phyloP scores from a whole-genome alignment of 2,113 vertebrate species.

The Hepsetus odoe region DNA sequence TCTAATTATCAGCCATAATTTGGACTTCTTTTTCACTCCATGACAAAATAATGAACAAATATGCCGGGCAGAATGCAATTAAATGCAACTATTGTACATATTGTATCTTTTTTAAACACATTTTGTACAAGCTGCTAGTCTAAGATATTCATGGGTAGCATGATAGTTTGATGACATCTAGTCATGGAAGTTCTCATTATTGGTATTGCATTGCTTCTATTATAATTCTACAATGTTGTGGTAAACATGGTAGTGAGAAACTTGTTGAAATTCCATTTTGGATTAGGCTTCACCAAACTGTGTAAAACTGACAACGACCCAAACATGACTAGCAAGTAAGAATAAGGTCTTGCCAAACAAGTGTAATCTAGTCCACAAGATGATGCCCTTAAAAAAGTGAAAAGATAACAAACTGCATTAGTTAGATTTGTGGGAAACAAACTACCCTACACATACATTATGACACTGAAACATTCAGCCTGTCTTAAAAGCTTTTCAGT shows the following conservation, averaged over 20 bases:
- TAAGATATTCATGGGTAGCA: neutral
- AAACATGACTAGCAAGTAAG: neutral
- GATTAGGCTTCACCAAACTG: neutral
- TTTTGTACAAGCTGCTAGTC: slow-evolving; percentile 10
- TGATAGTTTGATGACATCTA: neutral
- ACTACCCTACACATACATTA: slow-evolving; percentile 44
- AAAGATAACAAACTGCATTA: slow-evolving; percentile 10
- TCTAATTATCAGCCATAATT: slow-evolving; percentile 45
- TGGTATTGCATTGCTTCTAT: neutral
- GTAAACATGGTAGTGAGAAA: neutral
- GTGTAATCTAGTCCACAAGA: slow-evolving; percentile 13
- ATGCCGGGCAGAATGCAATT: slow-evolving; percentile 62
- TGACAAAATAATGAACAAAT: slow-evolving; percentile 55
- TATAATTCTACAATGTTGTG: no score
- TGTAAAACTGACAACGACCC: neutral
- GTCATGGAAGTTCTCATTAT: slow-evolving; percentile 6
- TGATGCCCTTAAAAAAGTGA: neutral
- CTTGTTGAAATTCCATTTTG: neutral
- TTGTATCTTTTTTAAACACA: slow-evolving; percentile 12
- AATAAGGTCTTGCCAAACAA: neutral
- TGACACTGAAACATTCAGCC: slow-evolving; percentile 71
- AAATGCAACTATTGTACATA: slow-evolving; percentile 24
- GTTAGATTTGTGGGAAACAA: neutral
- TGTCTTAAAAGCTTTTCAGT: slow-evolving; percentile 74
- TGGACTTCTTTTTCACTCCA: slow-evolving; percentile 10